These are phyloP conservation scores for Dexiosoma caninum DNA, from an alignment of 2,888 invertebrate species.

Conservation along the genomic window DNA sequence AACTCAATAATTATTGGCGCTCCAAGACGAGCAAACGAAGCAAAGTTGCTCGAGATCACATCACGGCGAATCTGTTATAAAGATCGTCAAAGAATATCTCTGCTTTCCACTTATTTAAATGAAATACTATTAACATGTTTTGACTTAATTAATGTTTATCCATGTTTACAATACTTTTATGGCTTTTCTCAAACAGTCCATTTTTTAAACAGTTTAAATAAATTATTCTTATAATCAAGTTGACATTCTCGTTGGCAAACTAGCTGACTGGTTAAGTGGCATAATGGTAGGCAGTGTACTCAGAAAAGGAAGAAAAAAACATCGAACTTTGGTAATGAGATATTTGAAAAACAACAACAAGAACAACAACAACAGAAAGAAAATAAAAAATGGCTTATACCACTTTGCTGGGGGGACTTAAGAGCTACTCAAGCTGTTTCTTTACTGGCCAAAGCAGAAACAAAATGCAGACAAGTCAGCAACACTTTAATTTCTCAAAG, in stretches of 20 bases:
- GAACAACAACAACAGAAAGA: conserved; percentile 5
- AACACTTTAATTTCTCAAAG: conserved; percentile 55
- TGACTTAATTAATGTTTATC: no score
- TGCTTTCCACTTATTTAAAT: no score
- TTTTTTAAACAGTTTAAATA: not conserved
- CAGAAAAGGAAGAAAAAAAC: not conserved
- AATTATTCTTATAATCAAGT: conserved; percentile 9
- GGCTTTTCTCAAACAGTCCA: not conserved
- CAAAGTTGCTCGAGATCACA: no score
- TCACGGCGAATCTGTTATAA: no score
- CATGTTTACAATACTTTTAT: not conserved
- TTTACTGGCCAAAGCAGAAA: conserved; percentile 43
- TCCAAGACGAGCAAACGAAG: not conserved
- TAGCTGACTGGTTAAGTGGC: conserved; percentile 7
- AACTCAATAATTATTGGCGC: no score
- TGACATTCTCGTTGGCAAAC: conserved; percentile 16
- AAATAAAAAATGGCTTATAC: conserved; percentile 30
- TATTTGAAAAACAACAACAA: conserved; percentile 23
- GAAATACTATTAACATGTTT: no score
- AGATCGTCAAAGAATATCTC: no score
- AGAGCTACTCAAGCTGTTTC: conserved; percentile 66
- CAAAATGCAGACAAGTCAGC: conserved; percentile 33
- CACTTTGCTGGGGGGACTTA: conserved; percentile 49
- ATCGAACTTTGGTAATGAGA: conserved; percentile 31
- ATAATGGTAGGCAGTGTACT: conserved; percentile 27